Conservation (phyloP, 2,888 invertebrate species). For the Ypsolopha scabrella region DNA sequence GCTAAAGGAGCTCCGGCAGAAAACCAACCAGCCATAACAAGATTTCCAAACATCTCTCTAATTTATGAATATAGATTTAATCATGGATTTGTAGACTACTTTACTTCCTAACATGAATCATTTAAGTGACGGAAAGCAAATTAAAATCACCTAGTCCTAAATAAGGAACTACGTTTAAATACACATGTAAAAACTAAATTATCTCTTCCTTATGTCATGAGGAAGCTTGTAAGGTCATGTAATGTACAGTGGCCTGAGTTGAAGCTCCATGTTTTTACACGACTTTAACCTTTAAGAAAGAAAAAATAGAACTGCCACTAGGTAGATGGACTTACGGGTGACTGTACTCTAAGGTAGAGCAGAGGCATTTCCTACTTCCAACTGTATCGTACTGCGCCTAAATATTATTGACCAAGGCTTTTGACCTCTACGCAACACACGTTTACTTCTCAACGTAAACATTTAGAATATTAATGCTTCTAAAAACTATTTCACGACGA, state of each 20-base stretch:
- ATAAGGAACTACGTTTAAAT: too few relatives aligned
- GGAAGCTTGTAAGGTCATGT: conserved; percentile 1
- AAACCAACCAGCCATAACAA: conserved; percentile 13
- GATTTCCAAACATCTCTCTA: conserved; percentile 7
- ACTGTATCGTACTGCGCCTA: background rate
- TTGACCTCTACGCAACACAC: background rate
- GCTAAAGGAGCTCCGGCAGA: conserved; percentile 17
- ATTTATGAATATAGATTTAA: too few relatives aligned
- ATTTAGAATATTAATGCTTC: background rate
- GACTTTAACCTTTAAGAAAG: too few relatives aligned
- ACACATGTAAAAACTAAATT: background rate
- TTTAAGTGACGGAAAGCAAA: too few relatives aligned
- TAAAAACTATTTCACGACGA: too few relatives aligned
- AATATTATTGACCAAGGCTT: background rate
- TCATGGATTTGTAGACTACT: background rate
- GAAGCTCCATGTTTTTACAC: too few relatives aligned
- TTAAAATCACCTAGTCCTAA: too few relatives aligned
- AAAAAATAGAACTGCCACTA: too few relatives aligned
- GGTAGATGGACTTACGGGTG: too few relatives aligned
- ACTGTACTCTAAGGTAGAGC: too few relatives aligned
- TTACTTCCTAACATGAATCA: too few relatives aligned
- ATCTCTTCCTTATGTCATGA: conserved; percentile 29
- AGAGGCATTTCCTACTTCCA: background rate
- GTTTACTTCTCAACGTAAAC: too few relatives aligned
- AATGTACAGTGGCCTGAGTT: background rate